Evolutionary conservation across 2,888 invertebrate species (phyloP).

Genomic region (Petrolisthes manimaculis): DNA sequence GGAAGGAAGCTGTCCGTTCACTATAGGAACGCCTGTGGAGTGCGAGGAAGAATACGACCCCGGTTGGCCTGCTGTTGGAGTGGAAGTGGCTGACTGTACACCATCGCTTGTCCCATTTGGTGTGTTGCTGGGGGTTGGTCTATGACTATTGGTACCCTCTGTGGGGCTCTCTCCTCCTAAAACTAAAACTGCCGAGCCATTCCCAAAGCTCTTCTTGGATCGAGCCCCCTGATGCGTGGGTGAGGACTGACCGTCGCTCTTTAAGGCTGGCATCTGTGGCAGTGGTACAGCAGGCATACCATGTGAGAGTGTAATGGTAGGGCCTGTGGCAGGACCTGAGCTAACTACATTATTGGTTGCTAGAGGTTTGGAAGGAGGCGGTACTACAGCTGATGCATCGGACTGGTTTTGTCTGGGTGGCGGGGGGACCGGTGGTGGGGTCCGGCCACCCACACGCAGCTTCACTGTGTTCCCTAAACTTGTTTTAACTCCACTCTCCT

Average conservation of each 20-base stretch:
- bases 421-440: conserved; percentile 57
- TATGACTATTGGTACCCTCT: conserved; percentile 41
- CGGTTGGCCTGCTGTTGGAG: conserved; percentile 21
- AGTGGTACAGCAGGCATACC: conserved; percentile 29
- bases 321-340: conserved; percentile 12
- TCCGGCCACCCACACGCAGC: conserved; percentile 54
- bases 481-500: neutral
- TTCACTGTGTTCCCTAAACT: conserved; percentile 48
- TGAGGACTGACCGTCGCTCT: conserved; percentile 37
- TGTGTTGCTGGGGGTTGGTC: conserved; percentile 23
- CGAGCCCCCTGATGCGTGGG: conserved; percentile 47
- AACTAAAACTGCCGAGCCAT: conserved; percentile 58
- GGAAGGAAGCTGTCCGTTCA: conserved; percentile 47
- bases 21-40: conserved; percentile 7
- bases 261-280: conserved; percentile 41
- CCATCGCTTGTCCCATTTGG: conserved; percentile 29
- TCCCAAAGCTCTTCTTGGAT: conserved; percentile 52
- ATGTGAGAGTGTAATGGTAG: conserved; percentile 37
- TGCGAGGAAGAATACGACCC: conserved; percentile 10
- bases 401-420: conserved; percentile 33
- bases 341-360: neutral
- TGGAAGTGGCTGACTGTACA: conserved; percentile 21
- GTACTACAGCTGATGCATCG: conserved; percentile 14
- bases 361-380: conserved; percentile 27
- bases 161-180: conserved; percentile 54